Base-by-base conservation (phyloP, 2,113 vertebrate species). In the Sterna hirundo region DNA sequence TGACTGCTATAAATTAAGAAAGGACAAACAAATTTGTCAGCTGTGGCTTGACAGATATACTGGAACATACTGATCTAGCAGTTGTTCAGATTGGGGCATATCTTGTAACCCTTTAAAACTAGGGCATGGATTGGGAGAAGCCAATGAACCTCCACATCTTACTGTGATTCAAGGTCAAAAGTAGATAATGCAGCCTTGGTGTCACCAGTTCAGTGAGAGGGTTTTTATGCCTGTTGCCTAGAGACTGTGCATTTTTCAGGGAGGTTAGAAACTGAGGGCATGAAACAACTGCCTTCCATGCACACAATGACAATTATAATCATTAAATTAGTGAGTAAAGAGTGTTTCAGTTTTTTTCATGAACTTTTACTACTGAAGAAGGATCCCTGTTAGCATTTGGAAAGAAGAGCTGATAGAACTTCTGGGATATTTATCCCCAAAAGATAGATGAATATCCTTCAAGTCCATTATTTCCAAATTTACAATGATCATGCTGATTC, bases 331-430 rank as follows among this genome's bases (percentile, higher is more conserved):
- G 14, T 36, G 13, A 72, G 34, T 29, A 65, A 79, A 51, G 10
- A 30, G 14, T 61, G 13, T 57, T 71, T 57, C 32, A 66, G 36
- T 6, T 29, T 54, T 95, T 79, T 87, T 23, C 10, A 61, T 60
- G 19, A 74, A 27, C 69, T 75, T 78, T 44, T 44, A 47, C 26
- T 69, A 8, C 26, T 36, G 46, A 79, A 62, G 55, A 69, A 70
- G 10, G 7, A 75, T 47, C 20, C 2, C 4, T 68, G 9, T n/a
- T 36, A 71, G 2, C 11, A 54, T 44, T 85, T 54, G 0, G 5
- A 61, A 94, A 85, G 17, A 66, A 69, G 58, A 72, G 13, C 11
- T 81, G 38, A 38, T 6, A 58, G 52, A 82, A 1, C 5, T 74
- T 60, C 44, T 61, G 40, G 10, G 27, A 60, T 89, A 82, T 40